Base-by-base conservation (phyloP, 2,888 invertebrate species). In the Eupithecia insigniata region DNA sequence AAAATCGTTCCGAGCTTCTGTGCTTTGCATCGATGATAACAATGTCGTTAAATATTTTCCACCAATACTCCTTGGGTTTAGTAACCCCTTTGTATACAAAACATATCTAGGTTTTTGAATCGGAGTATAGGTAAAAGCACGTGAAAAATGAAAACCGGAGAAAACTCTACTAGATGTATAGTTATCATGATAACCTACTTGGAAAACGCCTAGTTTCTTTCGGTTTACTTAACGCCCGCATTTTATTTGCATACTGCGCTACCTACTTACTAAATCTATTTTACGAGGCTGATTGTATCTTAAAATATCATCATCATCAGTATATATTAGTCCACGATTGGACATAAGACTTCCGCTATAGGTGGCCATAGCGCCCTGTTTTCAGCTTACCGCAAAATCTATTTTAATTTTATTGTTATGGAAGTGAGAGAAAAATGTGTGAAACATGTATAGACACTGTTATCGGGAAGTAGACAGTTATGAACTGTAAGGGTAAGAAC, bases 221-320 rank as follows among this genome's bases (percentile, higher is more conserved):
- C 55, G 66, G 26, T 71, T 69, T 60, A 74, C 74, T 64, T 69
- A 61, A 72, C 60, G 60, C 78, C 78, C 77, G 77, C 77, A 78
- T 77, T 10, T 32, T 34, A 75, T 76, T 78, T 67, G 58, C 78
- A 72, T 74, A 67, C 66, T 67, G 58, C n/a, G n/a, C n/a, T n/a
- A 67, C 46, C 39, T 71, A 75, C 74, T 76, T 73, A 69, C 75
- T 69, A 70, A 74, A 75, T 71, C 67, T 69, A 72, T 71, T 70
- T 69, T 26, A 39, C 61, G 66, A 74, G 66, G 51, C 65, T 72
- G 69, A 68, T 74, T 7, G n/a, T 71, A 62, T 62, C 61, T 62
- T 62, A 34, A 3, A 34, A 26, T 55, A 4, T n/a, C 2, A 43
- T 43, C 43, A 43, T n/a, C 43, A 43, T 43, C 43, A 43, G 18